Evolutionary conservation across 2,113 vertebrate species (phyloP).

Genomic region (Neogale vison): DNA sequence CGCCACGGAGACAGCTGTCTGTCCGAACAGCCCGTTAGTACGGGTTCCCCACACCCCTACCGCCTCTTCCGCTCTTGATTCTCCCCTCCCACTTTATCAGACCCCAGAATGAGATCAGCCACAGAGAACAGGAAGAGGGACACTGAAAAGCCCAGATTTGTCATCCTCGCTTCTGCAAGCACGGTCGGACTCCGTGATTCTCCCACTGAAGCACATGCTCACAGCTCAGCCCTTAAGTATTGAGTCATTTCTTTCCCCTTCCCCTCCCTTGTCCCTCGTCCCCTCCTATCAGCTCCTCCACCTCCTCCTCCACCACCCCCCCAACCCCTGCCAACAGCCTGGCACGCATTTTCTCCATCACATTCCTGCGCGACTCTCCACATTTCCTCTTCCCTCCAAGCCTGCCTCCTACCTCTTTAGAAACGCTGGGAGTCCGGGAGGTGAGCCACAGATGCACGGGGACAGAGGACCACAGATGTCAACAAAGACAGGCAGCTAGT

Average conservation of each 20-base stretch:
- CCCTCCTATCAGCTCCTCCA: neutral
- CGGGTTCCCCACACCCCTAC: neutral
- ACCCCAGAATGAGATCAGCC: neutral
- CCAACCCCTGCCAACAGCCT: neutral
- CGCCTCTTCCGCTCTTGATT: neutral
- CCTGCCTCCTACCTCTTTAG: neutral
- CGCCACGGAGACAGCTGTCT: neutral
- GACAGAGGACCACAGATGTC: neutral
- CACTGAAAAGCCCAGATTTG: neutral
- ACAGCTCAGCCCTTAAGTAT: neutral
- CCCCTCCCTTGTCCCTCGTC: neutral
- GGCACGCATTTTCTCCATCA: neutral
- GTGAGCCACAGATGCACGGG: neutral
- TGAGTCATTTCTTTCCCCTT: neutral
- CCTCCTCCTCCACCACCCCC: neutral
- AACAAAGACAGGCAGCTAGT: neutral
- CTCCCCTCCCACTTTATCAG: neutral
- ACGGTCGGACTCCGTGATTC: neutral
- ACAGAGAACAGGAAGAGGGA: neutral
- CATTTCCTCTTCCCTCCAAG: neutral
- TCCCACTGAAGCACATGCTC: neutral
- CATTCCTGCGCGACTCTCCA: neutral
- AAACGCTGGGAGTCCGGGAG: neutral
- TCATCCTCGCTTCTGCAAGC: neutral
- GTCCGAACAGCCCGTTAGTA: neutral